These are phyloP conservation scores for Campopleginae sp. DNA, from an alignment of 2,888 invertebrate genomes.

Conservation along the genomic window DNA sequence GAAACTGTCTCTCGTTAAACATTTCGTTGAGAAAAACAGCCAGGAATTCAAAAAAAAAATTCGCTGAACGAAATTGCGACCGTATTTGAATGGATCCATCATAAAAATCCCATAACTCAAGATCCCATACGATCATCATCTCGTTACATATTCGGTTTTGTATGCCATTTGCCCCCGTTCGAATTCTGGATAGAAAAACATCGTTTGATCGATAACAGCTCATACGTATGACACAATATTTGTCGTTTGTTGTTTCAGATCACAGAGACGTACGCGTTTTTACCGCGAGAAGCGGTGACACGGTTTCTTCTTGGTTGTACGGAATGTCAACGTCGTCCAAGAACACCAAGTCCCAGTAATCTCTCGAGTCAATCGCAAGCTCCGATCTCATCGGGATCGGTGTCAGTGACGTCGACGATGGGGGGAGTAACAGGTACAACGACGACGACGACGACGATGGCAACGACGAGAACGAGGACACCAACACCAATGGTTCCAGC, in stretches of 20 bases:
- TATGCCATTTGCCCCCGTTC: background rate
- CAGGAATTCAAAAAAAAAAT: background rate
- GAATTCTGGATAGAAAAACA: background rate
- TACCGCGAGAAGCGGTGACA: slow-evolving; percentile 98
- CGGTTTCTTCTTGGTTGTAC: slow-evolving; percentile 97
- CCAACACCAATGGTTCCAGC: slow-evolving; percentile 68
- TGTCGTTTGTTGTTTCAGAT: slow-evolving; percentile 88
- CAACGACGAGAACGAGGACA: slow-evolving; percentile 71
- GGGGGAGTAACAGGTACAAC: slow-evolving; percentile 66
- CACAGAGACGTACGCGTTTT: slow-evolving; percentile 97
- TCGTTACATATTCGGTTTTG: background rate
- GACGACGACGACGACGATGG: slow-evolving; percentile 61
- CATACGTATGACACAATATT: background rate
- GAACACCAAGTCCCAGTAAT: slow-evolving; percentile 86
- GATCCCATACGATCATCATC: background rate
- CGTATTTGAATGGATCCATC: background rate
- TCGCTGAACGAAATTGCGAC: background rate
- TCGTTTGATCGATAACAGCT: background rate
- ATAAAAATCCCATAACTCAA: background rate
- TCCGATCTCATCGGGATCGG: slow-evolving; percentile 70
- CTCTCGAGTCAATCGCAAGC: slow-evolving; percentile 81
- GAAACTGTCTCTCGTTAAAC: slow-evolving; percentile 1
- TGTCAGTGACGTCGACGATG: slow-evolving; percentile 70
- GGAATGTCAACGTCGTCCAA: slow-evolving; percentile 94
- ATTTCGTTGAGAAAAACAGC: background rate